A percentile compares a stretch with the other conserved stretches of the same genome.
Conservation (phyloP, 2,113 vertebrate species). For the Orientallactaga bullata region DNA sequence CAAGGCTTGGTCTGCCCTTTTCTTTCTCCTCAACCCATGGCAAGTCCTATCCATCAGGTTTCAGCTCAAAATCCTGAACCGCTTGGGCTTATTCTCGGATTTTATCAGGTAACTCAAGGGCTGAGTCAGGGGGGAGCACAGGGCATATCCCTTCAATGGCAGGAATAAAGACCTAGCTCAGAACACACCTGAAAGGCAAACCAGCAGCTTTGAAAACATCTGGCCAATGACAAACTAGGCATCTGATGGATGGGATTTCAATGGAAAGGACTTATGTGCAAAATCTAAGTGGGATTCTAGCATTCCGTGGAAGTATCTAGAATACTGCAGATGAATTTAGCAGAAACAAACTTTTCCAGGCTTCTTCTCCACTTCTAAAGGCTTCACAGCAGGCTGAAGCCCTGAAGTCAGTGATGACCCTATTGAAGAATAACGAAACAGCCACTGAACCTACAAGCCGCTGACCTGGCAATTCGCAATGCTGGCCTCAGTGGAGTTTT, state of each 20-base stretch:
- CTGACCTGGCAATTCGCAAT: not conserved
- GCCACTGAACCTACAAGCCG: not conserved
- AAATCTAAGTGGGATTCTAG: slow-evolving; percentile 24
- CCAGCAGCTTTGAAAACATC: not conserved
- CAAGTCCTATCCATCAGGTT: not conserved
- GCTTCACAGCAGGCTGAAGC: not conserved
- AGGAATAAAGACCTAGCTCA: not conserved
- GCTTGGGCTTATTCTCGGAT: not conserved
- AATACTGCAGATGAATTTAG: not conserved
- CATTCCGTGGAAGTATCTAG: not conserved
- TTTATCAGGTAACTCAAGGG: not conserved
- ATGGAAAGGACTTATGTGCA: not conserved
- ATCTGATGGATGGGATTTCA: slow-evolving; percentile 6
- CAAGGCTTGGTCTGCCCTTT: not conserved
- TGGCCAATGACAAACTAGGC: not conserved
- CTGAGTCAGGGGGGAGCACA: not conserved
- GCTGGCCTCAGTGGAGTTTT: not conserved
- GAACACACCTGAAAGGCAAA: not conserved
- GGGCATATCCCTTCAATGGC: not conserved
- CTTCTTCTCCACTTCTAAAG: not conserved
- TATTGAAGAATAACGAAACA: not conserved
- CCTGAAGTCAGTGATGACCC: not conserved
- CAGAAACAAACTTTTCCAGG: not conserved
- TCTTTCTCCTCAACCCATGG: not conserved
- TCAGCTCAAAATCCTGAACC: not conserved